Base-by-base conservation (phyloP, 2,797 vertebrate species). In the Lepilemur septentrionalis region DNA sequence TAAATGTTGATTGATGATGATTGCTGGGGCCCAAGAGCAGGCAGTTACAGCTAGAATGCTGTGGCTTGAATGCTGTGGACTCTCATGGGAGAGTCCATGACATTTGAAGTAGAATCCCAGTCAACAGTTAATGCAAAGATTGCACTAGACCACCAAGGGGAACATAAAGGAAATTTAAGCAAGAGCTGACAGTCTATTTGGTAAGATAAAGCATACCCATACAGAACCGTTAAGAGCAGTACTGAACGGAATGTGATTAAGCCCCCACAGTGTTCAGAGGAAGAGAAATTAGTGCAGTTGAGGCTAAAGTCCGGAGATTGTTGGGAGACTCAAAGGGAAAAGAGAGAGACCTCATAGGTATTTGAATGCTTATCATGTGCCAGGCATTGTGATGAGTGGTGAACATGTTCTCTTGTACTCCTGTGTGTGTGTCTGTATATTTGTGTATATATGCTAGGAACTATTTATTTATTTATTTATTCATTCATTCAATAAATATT, bases 151-250 rank as follows among this genome's bases (percentile, higher is more conserved):
- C 41, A 70, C 23, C 28, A 81, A 91, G n/a, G 12, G 2, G 59
- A 90, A 73, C 63, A 89, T 89, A 70, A 93, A 96, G 82, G n/a
- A 86, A 85, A 72, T 92, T 69, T 32, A 93, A 95, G 22, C n/a
- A 82, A 75, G 89, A 89, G 43, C 78, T 94, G 70, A 76, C 30
- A 92, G 30, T 95, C 17, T 90, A 61, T 70, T 96, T 96, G 85
- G 91, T 32, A 94, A 94, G 61, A 92, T 90, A 92, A 95, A 95
- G 20, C 48, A 76, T 80, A 25, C 46, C 67, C n/a, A 46, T 25
- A 84, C 13, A n/a, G 43, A 92, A 85, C 35, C 32, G 25, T 70
- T 92, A 80, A 73, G 9, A 84, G 10, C 43, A 96, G 61, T 55
- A 72, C 32, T 84, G 81, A 57, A 84, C 22, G 59, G 93, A 92